These are phyloP conservation scores for Deroptyus accipitrinus DNA, from an alignment of 2,113 vertebrate genomes.

Conservation along the genomic window DNA sequence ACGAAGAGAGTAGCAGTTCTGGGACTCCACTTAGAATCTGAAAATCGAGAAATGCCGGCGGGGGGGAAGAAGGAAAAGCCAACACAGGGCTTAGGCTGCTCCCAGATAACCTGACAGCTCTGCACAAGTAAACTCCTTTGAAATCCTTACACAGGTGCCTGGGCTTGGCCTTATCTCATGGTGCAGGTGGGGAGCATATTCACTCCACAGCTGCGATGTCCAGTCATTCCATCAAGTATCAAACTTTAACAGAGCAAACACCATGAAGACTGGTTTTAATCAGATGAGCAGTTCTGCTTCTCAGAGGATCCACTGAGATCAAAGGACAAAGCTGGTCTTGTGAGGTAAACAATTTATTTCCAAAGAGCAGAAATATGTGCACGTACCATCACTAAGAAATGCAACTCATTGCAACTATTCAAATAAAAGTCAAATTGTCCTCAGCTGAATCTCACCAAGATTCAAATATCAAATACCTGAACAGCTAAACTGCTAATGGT, in stretches of 20 bases:
- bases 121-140: accelerated
- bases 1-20: background rate
- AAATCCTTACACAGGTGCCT: background rate
- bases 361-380: background rate
- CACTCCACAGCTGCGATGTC: background rate
- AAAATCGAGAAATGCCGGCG: background rate
- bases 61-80: background rate
- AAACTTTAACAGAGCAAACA: background rate
- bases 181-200: background rate
- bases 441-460: background rate
- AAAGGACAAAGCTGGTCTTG: background rate
- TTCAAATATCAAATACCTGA: background rate
- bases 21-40: background rate
- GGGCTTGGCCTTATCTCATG: background rate
- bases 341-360: background rate
- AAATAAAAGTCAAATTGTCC: background rate
- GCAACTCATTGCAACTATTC: background rate
- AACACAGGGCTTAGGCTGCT: background rate
- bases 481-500: background rate
- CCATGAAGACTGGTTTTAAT: background rate
- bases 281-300: background rate
- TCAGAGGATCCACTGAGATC: background rate
- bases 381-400: background rate
- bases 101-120: background rate
- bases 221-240: background rate